These are phyloP conservation scores for Drosophila meridiana DNA, from an alignment of 2,888 invertebrate species.

Conservation along the genomic window DNA sequence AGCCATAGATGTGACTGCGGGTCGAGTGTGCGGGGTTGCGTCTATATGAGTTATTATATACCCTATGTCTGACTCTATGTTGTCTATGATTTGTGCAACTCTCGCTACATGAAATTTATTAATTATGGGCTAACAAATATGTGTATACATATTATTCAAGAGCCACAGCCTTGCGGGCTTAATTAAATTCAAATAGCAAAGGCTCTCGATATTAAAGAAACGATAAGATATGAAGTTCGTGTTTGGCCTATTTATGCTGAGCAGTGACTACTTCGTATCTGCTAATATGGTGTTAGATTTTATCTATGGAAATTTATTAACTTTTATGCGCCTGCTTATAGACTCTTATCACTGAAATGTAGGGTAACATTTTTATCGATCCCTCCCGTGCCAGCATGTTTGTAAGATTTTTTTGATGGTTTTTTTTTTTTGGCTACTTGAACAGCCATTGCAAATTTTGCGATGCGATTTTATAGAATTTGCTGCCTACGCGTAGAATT, in stretches of 20 bases:
- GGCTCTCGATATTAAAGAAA: background rate
- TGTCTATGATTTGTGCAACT: background rate
- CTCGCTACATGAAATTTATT: background rate
- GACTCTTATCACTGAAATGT: background rate
- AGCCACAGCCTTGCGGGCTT: background rate
- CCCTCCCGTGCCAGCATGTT: background rate
- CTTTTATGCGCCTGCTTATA: background rate
- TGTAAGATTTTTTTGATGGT: background rate
- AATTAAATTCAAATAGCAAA: slow-evolving; percentile 5
- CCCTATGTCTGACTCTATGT: background rate
- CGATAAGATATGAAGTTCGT: slow-evolving; percentile 8
- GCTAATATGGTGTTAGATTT: background rate
- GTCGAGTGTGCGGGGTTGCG: background rate
- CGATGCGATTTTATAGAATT: slow-evolving; percentile 53
- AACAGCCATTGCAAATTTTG: slow-evolving; percentile 16
- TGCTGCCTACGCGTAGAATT: slow-evolving; percentile 50
- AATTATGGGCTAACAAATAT: background rate
- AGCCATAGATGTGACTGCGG: slow-evolving; percentile 6
- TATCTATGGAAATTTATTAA: slow-evolving; percentile 9
- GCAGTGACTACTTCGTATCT: background rate
- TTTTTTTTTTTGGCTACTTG: background rate
- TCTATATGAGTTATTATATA: background rate
- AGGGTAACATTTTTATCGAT: slow-evolving; percentile 16
- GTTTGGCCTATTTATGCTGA: slow-evolving; percentile 3
- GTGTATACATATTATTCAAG: slow-evolving; percentile 1